These are phyloP conservation scores for Scolopax bukidnonensis DNA, from an alignment of 2,797 vertebrate genomes.

Conservation along the genomic window DNA sequence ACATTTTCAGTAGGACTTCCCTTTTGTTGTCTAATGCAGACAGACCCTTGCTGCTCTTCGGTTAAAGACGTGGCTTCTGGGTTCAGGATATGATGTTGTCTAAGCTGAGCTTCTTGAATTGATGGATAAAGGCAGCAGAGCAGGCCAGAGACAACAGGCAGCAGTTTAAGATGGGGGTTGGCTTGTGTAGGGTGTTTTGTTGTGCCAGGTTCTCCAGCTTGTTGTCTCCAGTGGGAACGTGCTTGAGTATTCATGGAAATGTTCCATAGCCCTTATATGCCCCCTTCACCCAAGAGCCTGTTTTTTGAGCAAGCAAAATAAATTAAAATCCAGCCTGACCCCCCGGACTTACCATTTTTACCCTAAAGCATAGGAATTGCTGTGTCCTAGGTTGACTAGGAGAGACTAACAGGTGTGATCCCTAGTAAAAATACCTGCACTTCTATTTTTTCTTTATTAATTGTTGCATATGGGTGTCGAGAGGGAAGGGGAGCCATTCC, in stretches of 20 bases:
- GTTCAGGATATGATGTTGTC: not conserved
- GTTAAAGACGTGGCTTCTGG: not conserved
- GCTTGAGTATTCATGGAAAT: not conserved
- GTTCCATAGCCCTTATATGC: accelerated
- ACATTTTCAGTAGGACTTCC: not conserved
- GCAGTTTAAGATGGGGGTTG: not conserved
- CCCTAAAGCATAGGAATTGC: not conserved
- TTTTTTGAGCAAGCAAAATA: not conserved
- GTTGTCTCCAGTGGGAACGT: accelerated
- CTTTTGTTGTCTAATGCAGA: not conserved
- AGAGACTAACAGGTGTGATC: not conserved
- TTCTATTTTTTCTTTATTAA: not conserved
- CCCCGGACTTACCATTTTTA: not conserved
- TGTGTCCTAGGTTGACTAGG: not conserved
- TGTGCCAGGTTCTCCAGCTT: not conserved
- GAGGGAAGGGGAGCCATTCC: not conserved
- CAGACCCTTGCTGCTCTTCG: not conserved
- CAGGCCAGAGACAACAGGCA: not conserved
- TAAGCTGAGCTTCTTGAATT: not conserved
- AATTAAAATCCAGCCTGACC: not conserved
- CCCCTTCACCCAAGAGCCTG: not conserved
- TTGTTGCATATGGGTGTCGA: not conserved
- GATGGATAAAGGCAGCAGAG: not conserved
- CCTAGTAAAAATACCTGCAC: accelerated
- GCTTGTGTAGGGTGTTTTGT: not conserved